phyloP scores from a whole-genome alignment of 1,140 invertebrate genomes.

The Philotrypesis tridentata region DNA sequence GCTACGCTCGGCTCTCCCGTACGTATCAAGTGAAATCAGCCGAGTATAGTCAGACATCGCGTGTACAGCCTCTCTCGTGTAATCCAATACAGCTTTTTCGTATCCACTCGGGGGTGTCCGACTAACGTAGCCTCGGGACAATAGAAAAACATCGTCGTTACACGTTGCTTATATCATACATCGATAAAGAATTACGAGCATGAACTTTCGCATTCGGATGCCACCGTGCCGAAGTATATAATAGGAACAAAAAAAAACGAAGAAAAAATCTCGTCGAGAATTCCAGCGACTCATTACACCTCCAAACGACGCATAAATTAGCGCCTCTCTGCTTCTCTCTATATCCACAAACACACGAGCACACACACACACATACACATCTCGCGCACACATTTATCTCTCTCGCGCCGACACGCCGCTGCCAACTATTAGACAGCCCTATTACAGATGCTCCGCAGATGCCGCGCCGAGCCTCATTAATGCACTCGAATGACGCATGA shows the following conservation, averaged over 20 bases:
- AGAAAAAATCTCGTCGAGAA: too few relatives aligned
- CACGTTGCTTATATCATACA: too few relatives aligned
- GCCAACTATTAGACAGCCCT: constrained; percentile 24
- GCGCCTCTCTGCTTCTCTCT: too few relatives aligned
- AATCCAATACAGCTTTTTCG: neutral
- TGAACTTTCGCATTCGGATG: too few relatives aligned
- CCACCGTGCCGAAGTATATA: too few relatives aligned
- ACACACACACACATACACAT: neutral
- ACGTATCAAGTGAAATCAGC: neutral
- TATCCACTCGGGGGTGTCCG: too few relatives aligned
- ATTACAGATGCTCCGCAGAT: constrained; percentile 32
- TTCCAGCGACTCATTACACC: too few relatives aligned
- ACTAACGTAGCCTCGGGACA: too few relatives aligned
- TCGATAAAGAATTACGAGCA: too few relatives aligned
- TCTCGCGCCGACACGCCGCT: neutral
- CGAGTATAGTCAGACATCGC: neutral
- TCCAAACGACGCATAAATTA: too few relatives aligned
- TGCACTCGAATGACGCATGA: constrained; percentile 40
- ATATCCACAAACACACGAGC: neutral
- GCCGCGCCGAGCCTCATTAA: constrained; percentile 37
- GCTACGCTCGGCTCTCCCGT: neutral
- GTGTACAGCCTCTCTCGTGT: too few relatives aligned
- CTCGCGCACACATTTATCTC: neutral
- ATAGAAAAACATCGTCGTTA: neutral
- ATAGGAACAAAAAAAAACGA: too few relatives aligned